Evolutionary conservation across 2,113 vertebrate species (phyloP).

Genomic region (Eudyptes chrysolophus): DNA sequence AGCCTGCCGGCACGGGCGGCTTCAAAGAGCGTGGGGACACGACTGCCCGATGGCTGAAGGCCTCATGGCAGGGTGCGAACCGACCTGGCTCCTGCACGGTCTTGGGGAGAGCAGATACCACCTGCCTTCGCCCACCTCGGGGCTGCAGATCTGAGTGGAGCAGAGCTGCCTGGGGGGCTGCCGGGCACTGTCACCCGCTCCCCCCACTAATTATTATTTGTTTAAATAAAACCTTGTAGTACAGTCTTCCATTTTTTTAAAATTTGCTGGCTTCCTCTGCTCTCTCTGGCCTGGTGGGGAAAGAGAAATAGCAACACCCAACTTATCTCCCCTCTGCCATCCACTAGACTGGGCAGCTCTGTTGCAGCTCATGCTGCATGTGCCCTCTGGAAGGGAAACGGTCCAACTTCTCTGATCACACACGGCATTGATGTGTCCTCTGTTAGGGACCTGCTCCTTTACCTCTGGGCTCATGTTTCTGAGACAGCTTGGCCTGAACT

Average conservation of each 20-base stretch:
- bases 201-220: neutral
- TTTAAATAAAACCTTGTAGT: neutral
- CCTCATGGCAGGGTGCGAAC: neutral
- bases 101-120: neutral
- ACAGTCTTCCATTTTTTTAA: neutral
- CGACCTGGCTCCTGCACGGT: accelerated
- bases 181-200: neutral
- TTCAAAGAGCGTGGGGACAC: accelerated
- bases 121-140: accelerated
- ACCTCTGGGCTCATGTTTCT: neutral
- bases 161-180: neutral
- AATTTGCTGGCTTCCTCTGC: neutral
- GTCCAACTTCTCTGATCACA: neutral
- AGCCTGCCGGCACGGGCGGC: neutral
- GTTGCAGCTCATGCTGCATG: neutral
- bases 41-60: neutral
- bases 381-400: neutral
- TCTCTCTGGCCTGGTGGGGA: neutral
- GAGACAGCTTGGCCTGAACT: neutral
- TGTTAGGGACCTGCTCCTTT: neutral
- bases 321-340: neutral
- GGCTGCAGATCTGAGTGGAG: neutral
- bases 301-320: neutral
- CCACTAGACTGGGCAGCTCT: neutral
- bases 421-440: neutral